Base-by-base conservation (phyloP, 1,140 invertebrate genomes). In the Bombus vancouverensis region DNA sequence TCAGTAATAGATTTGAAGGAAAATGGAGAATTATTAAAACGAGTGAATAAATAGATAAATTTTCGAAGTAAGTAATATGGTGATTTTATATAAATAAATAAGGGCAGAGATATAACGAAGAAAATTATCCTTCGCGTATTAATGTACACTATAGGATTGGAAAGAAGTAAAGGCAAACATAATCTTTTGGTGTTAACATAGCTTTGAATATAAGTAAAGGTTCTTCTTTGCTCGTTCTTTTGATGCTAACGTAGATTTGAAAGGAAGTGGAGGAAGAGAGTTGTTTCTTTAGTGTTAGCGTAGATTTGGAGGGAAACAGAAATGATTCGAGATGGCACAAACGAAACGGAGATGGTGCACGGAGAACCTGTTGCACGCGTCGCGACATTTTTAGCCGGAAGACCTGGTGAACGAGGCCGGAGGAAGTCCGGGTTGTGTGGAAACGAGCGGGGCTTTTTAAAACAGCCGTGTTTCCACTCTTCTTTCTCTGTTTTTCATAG, bases 291-390 rank as follows among this genome's bases (percentile, higher is more conserved):
- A 25, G 22, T 22, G n/a, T 81, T 62, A 44, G 59, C 53, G 37
- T 22, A 32, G 57, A 22, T 74, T 72, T 2, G 37, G 37, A 9
- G 18, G 34, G 18, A 59, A 75, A 53, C 25, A 53, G 32, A 59
- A 32, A 39, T 42, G 8, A 71, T 53, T 34, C 3, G n/a, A 39
- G 53, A 32, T 25, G 9, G 12, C 22, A 37, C 42, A 53, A 28
- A 70, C 13, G 53, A 59, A 72, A 65, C 22, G 10, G n/a, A 32
- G 22, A 4, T 42, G 62, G 53, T n/a, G 34, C 10, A 32, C 28
- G 53, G 37, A 79, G 76, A 79, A 89, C 87, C 88, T 89, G 88
- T 89, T 89, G 88, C 88, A 32, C 78, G 39, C 47, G 75, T 79
- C 75, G 47, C 39, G 70, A 83, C 70, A 77, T 87, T 89, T 89